Conservation (phyloP, 2,888 invertebrate species). For the Chrysomela aeneicollis region DNA sequence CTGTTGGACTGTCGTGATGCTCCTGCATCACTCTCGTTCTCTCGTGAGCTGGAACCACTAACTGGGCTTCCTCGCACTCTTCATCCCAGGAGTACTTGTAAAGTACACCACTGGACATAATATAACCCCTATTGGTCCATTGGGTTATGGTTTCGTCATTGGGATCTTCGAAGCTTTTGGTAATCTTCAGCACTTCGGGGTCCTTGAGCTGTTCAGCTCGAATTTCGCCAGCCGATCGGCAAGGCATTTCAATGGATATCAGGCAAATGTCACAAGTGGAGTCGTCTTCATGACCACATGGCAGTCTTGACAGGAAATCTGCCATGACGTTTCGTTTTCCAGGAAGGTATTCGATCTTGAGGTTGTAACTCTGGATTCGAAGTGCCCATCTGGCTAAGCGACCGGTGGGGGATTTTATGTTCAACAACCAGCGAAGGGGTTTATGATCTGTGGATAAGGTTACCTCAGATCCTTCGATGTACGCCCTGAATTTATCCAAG, state of each 20-base stretch:
- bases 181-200: neutral
- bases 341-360: conserved; percentile 26
- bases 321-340: conserved; percentile 22
- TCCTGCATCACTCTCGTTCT: conserved; percentile 21
- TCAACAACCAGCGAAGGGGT: conserved; percentile 59
- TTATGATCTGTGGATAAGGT: conserved; percentile 59
- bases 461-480: conserved; percentile 54
- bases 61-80: conserved; percentile 36
- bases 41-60: conserved; percentile 33
- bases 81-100: conserved; percentile 33
- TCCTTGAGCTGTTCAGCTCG: too few species aligned
- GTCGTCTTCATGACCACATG: conserved; percentile 9
- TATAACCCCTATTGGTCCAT: conserved; percentile 6
- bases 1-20: conserved; percentile 39
- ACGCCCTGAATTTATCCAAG: conserved; percentile 58
- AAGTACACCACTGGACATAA: conserved; percentile 30
- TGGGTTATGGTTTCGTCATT: neutral
- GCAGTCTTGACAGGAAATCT: conserved; percentile 26
- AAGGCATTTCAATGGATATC: conserved; percentile 8
- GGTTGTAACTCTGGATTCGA: conserved; percentile 21
- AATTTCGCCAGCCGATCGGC: conserved; percentile 1
- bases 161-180: conserved; percentile 6
- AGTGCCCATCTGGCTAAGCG: conserved; percentile 27
- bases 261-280: conserved; percentile 1
- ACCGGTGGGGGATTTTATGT: conserved; percentile 27